phyloP scores from a whole-genome alignment of 2,797 vertebrate genomes.

The Morus bassanus region DNA sequence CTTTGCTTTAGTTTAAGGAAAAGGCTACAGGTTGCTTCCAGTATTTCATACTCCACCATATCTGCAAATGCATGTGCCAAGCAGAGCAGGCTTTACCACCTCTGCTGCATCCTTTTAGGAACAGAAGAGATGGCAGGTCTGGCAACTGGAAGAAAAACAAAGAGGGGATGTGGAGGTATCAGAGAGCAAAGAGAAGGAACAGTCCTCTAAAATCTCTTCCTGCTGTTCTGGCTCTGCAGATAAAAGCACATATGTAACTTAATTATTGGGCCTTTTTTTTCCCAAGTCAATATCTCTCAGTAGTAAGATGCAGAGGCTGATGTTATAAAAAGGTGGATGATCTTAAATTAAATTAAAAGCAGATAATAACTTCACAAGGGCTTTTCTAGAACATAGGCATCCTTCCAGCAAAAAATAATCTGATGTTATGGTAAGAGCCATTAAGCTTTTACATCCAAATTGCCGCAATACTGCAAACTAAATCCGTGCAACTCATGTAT shows the following conservation, averaged over 20 bases:
- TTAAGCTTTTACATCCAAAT: not conserved
- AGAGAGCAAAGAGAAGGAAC: not conserved
- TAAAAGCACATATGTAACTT: not conserved
- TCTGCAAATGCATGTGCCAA: not conserved
- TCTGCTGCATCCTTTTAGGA: not conserved
- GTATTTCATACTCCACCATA: not conserved
- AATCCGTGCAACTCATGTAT: not conserved
- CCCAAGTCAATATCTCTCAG: not conserved
- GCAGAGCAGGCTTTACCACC: not conserved
- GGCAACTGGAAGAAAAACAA: not conserved
- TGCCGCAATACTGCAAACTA: not conserved
- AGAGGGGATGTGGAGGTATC: not conserved
- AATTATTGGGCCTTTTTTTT: not conserved
- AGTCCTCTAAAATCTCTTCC: not conserved
- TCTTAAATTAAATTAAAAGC: slow-evolving; percentile 34
- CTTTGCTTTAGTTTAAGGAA: not conserved
- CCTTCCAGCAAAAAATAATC: not conserved
- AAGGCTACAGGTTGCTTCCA: not conserved
- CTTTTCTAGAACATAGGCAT: not conserved
- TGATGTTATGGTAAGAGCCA: not conserved
- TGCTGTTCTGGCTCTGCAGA: not conserved
- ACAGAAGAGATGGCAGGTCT: not conserved
- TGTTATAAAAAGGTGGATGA: not conserved
- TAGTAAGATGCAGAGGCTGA: not conserved
- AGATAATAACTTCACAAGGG: not conserved